A percentile compares a stretch with the other conserved stretches of the same genome.
Evolutionary conservation across 2,888 invertebrate genomes (phyloP).

Genomic region (Mesochorus sp.): DNA sequence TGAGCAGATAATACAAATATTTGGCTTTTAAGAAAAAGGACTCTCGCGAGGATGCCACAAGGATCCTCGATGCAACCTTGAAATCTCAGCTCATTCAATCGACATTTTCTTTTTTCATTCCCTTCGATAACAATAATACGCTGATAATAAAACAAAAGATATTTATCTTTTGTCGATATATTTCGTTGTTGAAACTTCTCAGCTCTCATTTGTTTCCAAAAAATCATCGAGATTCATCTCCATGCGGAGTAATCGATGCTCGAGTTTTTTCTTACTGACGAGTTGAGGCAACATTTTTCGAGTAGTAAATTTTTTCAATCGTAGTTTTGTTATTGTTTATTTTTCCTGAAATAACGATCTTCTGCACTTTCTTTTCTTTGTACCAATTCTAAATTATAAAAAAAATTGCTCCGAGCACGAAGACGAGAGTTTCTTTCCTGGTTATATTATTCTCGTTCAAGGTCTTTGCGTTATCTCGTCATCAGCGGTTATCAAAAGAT

Average conservation of each 20-base stretch:
- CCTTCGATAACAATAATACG: not conserved
- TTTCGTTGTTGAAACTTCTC: not conserved
- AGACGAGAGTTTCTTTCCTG: too few relatives aligned
- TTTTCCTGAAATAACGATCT: too few relatives aligned
- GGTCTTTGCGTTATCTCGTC: too few relatives aligned
- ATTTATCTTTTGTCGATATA: not conserved
- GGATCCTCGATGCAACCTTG: slow-evolving; percentile 42
- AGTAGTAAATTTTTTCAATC: not conserved
- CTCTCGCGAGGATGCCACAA: slow-evolving; percentile 9
- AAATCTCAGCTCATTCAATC: slow-evolving; percentile 52
- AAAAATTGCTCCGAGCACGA: too few relatives aligned
- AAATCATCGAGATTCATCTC: slow-evolving; percentile 34
- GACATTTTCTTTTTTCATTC: not conserved
- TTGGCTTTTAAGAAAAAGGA: not conserved
- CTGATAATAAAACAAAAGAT: not conserved
- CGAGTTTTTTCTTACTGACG: slow-evolving; percentile 1
- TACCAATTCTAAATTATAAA: too few relatives aligned
- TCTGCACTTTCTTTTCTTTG: too few relatives aligned
- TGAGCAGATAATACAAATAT: not conserved
- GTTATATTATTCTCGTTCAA: too few relatives aligned
- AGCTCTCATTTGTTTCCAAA: slow-evolving; percentile 37
- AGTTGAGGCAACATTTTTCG: slow-evolving; percentile 29
- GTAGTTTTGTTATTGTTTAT: not conserved
- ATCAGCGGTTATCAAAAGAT: too few relatives aligned
- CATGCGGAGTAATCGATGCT: slow-evolving; percentile 11